phyloP scores from a whole-genome alignment of 2,113 vertebrate genomes.

The Felis catus region DNA sequence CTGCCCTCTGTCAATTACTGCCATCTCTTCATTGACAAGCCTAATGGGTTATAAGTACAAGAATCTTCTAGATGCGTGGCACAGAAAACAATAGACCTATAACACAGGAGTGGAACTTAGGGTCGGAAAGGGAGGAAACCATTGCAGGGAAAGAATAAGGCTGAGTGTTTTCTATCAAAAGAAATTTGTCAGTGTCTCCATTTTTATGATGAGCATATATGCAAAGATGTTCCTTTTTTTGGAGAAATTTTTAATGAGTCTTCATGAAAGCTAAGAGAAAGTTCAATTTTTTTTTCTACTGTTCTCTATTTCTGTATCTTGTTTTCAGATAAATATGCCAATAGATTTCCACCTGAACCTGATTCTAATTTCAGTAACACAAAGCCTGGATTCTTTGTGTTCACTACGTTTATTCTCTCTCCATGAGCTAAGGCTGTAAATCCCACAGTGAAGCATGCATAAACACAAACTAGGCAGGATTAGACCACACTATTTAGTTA shows the following conservation, averaged over 20 bases:
- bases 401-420: constrained; percentile 79
- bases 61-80: constrained; percentile 69
- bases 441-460: constrained; percentile 82
- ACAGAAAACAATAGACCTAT: constrained; percentile 56
- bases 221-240: background rate
- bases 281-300: background rate
- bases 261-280: constrained; percentile 16
- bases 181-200: background rate
- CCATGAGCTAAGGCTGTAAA: constrained; percentile 81
- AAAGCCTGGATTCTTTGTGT: constrained; percentile 80
- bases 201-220: background rate
- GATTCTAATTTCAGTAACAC: constrained; percentile 80
- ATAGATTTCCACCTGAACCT: constrained; percentile 76
- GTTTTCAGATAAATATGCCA: constrained; percentile 50
- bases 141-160: background rate
- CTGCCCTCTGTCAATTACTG: constrained; percentile 82
- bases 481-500: constrained; percentile 82
- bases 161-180: background rate
- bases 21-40: constrained; percentile 73
- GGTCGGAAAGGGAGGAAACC: background rate
- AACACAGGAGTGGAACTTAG: background rate
- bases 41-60: constrained; percentile 67
- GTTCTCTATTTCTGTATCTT: constrained; percentile 37
- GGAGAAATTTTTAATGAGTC: background rate
- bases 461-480: constrained; percentile 86